Conservation (phyloP, 2,888 invertebrate genomes). For the Stenolophus ochropezus region DNA sequence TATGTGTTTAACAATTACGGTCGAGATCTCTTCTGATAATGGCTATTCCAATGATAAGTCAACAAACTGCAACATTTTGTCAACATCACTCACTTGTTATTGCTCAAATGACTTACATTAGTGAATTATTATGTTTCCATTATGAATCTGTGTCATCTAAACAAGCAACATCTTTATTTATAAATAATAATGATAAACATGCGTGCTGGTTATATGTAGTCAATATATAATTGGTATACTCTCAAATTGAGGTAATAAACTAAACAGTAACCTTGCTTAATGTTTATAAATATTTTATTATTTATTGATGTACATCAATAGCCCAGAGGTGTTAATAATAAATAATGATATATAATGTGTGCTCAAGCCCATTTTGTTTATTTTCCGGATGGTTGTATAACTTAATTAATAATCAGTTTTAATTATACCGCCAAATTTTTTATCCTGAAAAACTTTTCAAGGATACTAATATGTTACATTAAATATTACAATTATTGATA, state of each 20-base stretch:
- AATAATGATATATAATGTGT: constrained; percentile 35
- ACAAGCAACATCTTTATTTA: background rate
- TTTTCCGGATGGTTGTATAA: constrained; percentile 29
- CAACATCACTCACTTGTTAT: background rate
- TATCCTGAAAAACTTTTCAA: background rate
- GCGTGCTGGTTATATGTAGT: background rate
- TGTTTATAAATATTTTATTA: constrained; percentile 10
- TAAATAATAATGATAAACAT: constrained; percentile 18
- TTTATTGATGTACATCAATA: constrained; percentile 19
- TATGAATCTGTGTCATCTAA: background rate
- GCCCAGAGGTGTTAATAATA: constrained; percentile 21
- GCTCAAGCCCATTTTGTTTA: constrained; percentile 14
- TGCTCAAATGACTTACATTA: background rate
- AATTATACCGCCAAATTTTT: constrained; percentile 32
- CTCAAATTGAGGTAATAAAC: constrained; percentile 9
- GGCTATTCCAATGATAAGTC: constrained; percentile 10
- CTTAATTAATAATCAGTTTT: constrained; percentile 38
- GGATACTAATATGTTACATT: background rate
- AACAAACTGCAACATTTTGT: constrained; percentile 7
- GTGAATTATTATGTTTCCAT: background rate
- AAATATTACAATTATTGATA: constrained; percentile 1
- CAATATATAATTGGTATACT: background rate
- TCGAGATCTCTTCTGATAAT: constrained; percentile 25
- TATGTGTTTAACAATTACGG: constrained; percentile 5
- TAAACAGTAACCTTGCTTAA: constrained; percentile 4